Evolutionary conservation across 2,797 vertebrate species (phyloP).

Genomic region (Ptychobarbus kaznakovi): DNA sequence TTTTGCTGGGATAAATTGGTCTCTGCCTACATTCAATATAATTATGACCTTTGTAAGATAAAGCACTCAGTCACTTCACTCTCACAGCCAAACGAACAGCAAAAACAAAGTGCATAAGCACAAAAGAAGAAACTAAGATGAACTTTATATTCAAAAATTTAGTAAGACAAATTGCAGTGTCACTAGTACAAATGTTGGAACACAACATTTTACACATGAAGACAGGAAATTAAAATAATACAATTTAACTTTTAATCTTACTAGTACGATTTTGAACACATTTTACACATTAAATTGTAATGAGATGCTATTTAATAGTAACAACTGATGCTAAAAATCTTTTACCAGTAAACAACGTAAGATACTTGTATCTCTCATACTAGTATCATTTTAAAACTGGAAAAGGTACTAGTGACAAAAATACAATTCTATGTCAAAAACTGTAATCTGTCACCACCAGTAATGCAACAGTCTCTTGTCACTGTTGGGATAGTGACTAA

Average conservation of each 20-base stretch:
- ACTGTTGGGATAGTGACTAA: background rate
- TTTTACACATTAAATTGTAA: background rate
- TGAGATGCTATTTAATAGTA: background rate
- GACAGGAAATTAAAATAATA: background rate
- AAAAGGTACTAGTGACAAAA: background rate
- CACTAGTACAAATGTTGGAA: background rate
- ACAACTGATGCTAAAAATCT: background rate
- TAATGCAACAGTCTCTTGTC: background rate
- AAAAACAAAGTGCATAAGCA: background rate
- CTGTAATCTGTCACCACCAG: background rate
- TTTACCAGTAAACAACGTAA: background rate
- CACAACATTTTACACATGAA: background rate
- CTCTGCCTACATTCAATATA: conserved; percentile 9
- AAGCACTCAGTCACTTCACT: background rate
- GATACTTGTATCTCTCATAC: background rate
- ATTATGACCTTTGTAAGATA: conserved; percentile 27
- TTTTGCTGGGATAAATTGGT: conserved; percentile 13
- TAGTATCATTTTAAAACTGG: background rate
- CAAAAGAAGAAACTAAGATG: background rate
- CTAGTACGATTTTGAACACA: background rate
- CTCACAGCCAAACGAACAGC: background rate
- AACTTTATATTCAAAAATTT: background rate
- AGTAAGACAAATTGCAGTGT: background rate
- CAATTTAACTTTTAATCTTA: background rate
- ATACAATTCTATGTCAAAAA: background rate